A percentile compares a stretch with the other conserved stretches of the same genome.
These are phyloP conservation scores for Mechanitis messenoides DNA, from an alignment of 2,888 invertebrate species.

Conservation along the genomic window DNA sequence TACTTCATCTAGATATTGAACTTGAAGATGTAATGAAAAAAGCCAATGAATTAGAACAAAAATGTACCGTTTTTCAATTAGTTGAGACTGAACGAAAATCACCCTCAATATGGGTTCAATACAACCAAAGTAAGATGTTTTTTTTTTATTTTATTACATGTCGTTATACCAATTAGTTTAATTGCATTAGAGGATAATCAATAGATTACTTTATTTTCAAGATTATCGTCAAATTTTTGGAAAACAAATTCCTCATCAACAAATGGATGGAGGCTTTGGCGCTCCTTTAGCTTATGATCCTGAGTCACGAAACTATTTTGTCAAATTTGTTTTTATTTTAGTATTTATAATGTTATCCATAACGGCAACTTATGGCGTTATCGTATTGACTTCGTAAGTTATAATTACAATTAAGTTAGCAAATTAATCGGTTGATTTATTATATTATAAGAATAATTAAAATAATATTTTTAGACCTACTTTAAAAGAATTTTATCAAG, in stretches of 20 bases:
- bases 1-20: constrained; percentile 4
- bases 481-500: constrained; percentile 15
- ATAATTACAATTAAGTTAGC: background rate
- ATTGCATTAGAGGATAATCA: no score
- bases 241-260: background rate
- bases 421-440: background rate
- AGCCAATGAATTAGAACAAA: constrained; percentile 1
- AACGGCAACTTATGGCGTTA: constrained; percentile 20
- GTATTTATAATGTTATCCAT: constrained; percentile 30
- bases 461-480: constrained; percentile 15
- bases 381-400: constrained; percentile 27
- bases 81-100: constrained; percentile 3
- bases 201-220: no score
- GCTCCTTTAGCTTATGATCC: constrained; percentile 36
- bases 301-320: constrained; percentile 34
- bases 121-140: constrained; percentile 17
- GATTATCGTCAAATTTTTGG: constrained; percentile 5
- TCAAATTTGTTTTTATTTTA: constrained; percentile 30
- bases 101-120: constrained; percentile 22
- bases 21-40: constrained; percentile 1
- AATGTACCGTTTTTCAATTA: background rate
- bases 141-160: no score
- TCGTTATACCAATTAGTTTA: no score
- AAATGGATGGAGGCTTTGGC: constrained; percentile 11
- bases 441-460: background rate